Evolutionary conservation across 1,140 invertebrate genomes (phyloP).

Genomic region (Eueides isabella): DNA sequence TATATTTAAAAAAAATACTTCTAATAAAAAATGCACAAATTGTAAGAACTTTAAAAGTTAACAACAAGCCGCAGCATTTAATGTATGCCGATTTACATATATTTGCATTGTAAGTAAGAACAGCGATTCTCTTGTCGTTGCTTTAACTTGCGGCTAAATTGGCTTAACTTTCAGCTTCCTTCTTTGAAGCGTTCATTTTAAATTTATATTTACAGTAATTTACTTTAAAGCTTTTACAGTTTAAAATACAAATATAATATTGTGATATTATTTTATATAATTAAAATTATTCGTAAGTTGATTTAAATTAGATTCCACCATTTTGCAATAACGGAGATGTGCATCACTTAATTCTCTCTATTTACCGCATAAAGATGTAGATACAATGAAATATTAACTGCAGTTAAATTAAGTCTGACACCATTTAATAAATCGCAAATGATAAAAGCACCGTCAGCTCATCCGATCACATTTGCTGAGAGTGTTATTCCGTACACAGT

Average conservation of each 20-base stretch:
- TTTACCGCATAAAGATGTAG: too few species aligned
- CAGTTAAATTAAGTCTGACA: not conserved
- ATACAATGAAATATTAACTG: not conserved
- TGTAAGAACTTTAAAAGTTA: conserved; percentile 22
- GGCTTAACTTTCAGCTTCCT: conserved; percentile 25
- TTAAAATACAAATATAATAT: not conserved
- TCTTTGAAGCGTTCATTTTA: conserved; percentile 9
- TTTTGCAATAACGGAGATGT: too few species aligned
- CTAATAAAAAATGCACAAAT: not conserved
- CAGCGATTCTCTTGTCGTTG: conserved; percentile 32
- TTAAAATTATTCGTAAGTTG: too few species aligned
- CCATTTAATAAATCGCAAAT: not conserved
- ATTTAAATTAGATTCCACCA: too few species aligned
- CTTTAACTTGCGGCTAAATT: conserved; percentile 29
- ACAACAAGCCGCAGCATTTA: conserved; percentile 28
- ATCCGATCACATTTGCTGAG: conserved; percentile 6
- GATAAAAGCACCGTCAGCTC: not conserved
- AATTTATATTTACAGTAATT: not conserved
- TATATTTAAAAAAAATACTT: not conserved
- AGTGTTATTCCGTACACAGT: not conserved
- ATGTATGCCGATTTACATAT: conserved; percentile 33
- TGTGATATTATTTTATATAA: not conserved
- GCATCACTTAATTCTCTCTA: too few species aligned
- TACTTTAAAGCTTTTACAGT: conserved; percentile 1
- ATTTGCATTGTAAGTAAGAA: conserved; percentile 36